A percentile compares a stretch with the other conserved stretches of the same genome.
These are phyloP conservation scores for Crax fasciolata DNA, from an alignment of 2,797 vertebrate genomes.

Conservation along the genomic window DNA sequence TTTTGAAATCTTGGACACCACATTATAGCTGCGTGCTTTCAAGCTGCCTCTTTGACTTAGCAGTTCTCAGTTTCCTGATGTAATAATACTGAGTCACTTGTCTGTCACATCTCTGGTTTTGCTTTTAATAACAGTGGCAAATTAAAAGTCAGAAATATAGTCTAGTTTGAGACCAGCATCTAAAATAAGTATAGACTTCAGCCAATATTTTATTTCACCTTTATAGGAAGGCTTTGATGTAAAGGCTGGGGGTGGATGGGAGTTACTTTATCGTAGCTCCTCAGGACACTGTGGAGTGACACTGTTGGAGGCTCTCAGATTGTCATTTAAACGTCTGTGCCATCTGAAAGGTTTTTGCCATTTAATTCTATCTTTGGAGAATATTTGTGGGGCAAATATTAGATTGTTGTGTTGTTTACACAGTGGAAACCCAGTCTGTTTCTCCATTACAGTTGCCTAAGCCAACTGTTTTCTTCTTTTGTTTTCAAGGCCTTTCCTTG, in stretches of 20 bases:
- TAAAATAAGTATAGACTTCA: neutral
- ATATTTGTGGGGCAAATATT: neutral
- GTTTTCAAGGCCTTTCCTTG: slow-evolving; percentile 13
- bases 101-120: neutral
- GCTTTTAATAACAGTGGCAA: neutral
- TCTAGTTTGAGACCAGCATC: neutral
- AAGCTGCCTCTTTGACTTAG: neutral
- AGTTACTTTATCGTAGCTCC: neutral
- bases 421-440: slow-evolving; percentile 4
- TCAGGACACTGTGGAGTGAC: neutral
- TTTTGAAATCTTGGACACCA: neutral
- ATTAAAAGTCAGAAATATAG: neutral
- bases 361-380: slow-evolving; percentile 9
- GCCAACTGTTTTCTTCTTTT: slow-evolving; percentile 41
- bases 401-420: slow-evolving; percentile 26
- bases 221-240: neutral
- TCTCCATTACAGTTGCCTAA: slow-evolving; percentile 14
- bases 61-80: neutral
- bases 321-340: neutral
- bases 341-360: neutral
- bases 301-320: neutral
- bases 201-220: neutral
- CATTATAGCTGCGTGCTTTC: neutral
- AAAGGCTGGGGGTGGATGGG: neutral
- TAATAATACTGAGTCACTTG: neutral